These are phyloP conservation scores for Scolopax mira DNA, from an alignment of 2,113 vertebrate genomes.

Conservation along the genomic window DNA sequence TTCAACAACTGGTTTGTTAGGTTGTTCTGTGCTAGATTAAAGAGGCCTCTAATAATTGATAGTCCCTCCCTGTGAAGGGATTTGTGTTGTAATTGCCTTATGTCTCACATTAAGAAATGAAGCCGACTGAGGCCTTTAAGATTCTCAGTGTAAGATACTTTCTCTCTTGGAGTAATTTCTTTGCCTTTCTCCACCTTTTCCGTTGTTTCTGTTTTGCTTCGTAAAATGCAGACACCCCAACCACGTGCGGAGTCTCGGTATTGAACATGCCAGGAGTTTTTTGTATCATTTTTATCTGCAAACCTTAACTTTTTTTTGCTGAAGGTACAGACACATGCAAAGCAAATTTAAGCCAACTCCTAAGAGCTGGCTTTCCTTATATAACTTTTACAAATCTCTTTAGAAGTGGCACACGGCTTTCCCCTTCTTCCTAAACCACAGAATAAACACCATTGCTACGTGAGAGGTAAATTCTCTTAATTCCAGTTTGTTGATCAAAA, in stretches of 20 bases:
- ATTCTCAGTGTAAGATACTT: background rate
- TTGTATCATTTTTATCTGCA: background rate
- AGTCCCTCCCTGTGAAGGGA: background rate
- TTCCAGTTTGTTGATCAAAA: background rate
- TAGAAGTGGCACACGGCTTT: background rate
- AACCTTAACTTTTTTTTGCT: background rate
- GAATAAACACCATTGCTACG: background rate
- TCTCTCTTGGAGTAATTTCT: background rate
- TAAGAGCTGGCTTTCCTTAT: background rate
- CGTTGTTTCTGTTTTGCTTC: background rate
- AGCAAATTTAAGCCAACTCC: background rate
- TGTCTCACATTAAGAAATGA: background rate
- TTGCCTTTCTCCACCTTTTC: background rate
- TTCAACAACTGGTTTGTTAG: constrained; percentile 27
- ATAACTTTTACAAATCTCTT: background rate
- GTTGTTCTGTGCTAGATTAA: constrained; percentile 15
- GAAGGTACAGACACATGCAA: background rate
- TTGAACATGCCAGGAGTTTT: background rate
- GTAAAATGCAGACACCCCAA: background rate
- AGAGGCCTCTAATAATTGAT: background rate
- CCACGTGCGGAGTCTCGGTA: fast-evolving
- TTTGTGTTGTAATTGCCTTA: background rate
- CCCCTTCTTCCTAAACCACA: background rate
- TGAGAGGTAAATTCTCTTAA: background rate
- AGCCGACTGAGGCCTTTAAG: background rate